These are phyloP conservation scores for Drosophila meridiana DNA, from an alignment of 2,888 invertebrate genomes.

Conservation along the genomic window DNA sequence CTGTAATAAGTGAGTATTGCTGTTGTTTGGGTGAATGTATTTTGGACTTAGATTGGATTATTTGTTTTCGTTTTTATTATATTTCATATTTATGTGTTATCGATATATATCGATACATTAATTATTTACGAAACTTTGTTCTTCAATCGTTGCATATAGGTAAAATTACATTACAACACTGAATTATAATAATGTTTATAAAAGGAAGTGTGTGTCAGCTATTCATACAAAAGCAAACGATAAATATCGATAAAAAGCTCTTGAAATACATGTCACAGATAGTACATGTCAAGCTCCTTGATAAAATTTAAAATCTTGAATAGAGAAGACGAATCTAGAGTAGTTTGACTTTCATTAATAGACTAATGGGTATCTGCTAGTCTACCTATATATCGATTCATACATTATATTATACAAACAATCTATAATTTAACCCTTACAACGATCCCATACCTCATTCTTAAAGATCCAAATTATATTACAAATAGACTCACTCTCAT, in stretches of 20 bases:
- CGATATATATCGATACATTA: background rate
- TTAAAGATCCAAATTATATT: no score
- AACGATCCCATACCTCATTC: no score
- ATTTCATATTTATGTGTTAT: background rate
- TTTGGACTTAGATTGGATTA: background rate
- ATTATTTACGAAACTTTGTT: no score
- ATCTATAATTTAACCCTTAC: background rate
- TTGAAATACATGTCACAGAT: no score
- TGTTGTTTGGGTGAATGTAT: background rate
- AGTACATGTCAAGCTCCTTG: no score
- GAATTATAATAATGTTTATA: no score
- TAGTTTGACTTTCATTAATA: background rate
- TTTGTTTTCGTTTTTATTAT: background rate
- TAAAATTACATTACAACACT: no score
- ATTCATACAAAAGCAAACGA: no score
- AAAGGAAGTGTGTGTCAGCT: no score
- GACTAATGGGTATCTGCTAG: background rate
- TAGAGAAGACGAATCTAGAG: background rate
- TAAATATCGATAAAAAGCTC: no score
- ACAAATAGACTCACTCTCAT: rapidly evolving
- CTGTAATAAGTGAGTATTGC: background rate
- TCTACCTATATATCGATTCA: background rate
- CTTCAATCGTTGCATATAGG: no score
- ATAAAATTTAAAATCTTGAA: background rate
- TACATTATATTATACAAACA: background rate